Evolutionary conservation across 2,113 vertebrate species (phyloP).

Genomic region (Neodontobutis hainanensis): DNA sequence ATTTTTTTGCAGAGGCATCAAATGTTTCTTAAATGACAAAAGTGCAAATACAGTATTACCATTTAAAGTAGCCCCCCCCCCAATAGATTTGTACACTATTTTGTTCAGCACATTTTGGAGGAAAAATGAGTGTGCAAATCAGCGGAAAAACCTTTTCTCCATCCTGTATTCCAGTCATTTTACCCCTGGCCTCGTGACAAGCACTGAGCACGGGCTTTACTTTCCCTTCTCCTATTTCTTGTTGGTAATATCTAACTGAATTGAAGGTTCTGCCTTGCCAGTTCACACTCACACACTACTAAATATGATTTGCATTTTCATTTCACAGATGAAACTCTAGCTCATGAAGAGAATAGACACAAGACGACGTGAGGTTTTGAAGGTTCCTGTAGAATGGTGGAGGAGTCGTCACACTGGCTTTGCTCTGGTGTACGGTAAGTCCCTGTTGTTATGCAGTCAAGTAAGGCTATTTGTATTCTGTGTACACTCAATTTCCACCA

Average conservation of each 20-base stretch:
- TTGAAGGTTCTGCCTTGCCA: conserved; percentile 70
- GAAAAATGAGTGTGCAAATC: conserved; percentile 32
- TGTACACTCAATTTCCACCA: conserved; percentile 25
- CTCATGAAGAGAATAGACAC: conserved; percentile 56
- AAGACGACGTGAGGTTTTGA: conserved; percentile 38
- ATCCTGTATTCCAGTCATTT: conserved; percentile 40
- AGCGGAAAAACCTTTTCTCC: conserved; percentile 41
- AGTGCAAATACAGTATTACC: neutral
- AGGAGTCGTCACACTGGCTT: conserved; percentile 64
- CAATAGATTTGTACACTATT: conserved; percentile 30
- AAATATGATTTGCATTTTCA: conserved; percentile 76
- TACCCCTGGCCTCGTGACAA: conserved; percentile 39
- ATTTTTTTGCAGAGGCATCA: too few species aligned
- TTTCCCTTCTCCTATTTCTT: conserved; percentile 39
- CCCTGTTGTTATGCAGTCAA: conserved; percentile 34
- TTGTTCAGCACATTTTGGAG: conserved; percentile 27
- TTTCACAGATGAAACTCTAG: conserved; percentile 69
- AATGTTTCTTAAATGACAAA: too few species aligned
- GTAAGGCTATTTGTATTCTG: conserved; percentile 36
- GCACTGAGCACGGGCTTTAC: conserved; percentile 26
- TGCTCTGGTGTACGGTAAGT: conserved; percentile 52
- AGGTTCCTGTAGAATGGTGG: conserved; percentile 53
- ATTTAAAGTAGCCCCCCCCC: conserved; percentile 7
- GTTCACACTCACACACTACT: conserved; percentile 59
- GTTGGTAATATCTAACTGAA: conserved; percentile 64